These are phyloP conservation scores for Portunus trituberculatus DNA, from an alignment of 1,140 invertebrate species.

Conservation along the genomic window DNA sequence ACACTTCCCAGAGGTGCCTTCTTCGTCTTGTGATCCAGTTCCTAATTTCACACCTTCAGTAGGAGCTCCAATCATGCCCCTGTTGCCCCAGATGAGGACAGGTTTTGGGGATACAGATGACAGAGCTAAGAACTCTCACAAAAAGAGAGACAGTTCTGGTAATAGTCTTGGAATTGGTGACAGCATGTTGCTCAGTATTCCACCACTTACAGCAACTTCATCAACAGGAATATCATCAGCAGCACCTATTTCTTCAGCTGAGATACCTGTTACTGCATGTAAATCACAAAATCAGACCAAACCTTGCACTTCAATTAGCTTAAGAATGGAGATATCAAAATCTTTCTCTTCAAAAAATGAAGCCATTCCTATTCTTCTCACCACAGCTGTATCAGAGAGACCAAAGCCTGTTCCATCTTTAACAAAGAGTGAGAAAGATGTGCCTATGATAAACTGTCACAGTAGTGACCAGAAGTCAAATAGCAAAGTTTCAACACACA, in stretches of 20 bases:
- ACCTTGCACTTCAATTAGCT: background rate
- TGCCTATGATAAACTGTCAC: background rate
- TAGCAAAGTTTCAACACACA: background rate
- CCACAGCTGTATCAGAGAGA: background rate
- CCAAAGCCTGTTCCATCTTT: background rate
- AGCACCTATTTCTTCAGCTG: background rate
- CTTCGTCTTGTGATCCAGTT: background rate
- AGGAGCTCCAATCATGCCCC: background rate
- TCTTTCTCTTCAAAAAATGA: background rate
- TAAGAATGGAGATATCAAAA: background rate
- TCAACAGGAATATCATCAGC: background rate
- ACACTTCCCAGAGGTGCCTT: constrained; percentile 45
- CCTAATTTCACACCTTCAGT: constrained; percentile 18
- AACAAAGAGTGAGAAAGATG: background rate
- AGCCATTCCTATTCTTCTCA: background rate
- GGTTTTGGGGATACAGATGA: constrained; percentile 8
- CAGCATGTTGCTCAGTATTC: background rate
- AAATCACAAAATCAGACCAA: background rate
- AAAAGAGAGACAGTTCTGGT: background rate
- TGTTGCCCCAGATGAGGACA: constrained; percentile 38
- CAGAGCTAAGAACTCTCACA: background rate
- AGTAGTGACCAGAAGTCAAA: background rate
- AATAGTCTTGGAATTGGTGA: background rate
- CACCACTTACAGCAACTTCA: background rate
- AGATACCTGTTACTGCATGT: background rate